Base-by-base conservation (phyloP, 2,888 invertebrate species). In the Stenoptilia bipunctidactyla region DNA sequence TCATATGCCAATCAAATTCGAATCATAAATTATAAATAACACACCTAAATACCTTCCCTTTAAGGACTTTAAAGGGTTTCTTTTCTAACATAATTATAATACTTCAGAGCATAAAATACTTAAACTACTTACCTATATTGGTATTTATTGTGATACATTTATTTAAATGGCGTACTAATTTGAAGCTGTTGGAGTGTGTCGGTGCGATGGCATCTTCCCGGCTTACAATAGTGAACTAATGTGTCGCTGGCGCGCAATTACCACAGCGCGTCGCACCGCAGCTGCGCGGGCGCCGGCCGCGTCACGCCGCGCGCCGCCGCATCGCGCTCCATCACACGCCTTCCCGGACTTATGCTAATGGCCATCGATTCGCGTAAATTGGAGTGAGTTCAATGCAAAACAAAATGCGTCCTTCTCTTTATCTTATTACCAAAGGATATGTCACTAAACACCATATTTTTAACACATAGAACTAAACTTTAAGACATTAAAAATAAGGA, bases 221-320 rank as follows among this genome's bases (percentile, higher is more conserved):
- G 80, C 73, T 71, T 75, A 74, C 79, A 75, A 79, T 77, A 75
- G 76, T 76, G 73, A 80, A 80, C 80, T 79, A 82, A 80, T 79
- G 80, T 80, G 82, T 79, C 72, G 80, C 68, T 56, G 60, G 56
- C 65, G 54, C 58, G 73, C 79, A 77, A 82, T 79, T 77, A 79
- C 43, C 36, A n/a, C n/a, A n/a, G 43, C 43, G 34, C 14, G 50
- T 51, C 49, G 44, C 47, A 55, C 52, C 52, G 53, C 43, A 48
- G 50, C 51, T 51, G 4, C 20, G 20, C 20, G 4, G 20, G 4
- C 20, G 3, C 47, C 40, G 42, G 48, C 49, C 52, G 52, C 52
- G 52, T 49, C 40, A 47, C 53, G 44, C 49, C 46, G 46, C 46
- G 45, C 48, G 53, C 53, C 59, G 61, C 51, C 53, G 52, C 58